Evolutionary conservation across 2,113 vertebrate genomes (phyloP).

Genomic region (Cyprinus carpio): DNA sequence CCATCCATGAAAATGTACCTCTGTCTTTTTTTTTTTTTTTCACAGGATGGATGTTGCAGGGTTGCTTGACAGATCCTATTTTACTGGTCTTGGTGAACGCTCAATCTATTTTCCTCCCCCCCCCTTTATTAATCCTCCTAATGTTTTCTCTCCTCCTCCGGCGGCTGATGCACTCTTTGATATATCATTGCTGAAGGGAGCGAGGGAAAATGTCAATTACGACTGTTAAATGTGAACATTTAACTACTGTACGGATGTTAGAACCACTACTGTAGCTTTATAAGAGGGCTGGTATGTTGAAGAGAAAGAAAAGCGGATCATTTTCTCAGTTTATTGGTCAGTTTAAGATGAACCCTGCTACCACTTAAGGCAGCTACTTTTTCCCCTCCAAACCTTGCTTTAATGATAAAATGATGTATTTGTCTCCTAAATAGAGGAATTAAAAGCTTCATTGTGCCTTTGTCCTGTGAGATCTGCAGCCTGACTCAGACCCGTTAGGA

Average conservation of each 20-base stretch:
- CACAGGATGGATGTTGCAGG: conserved; percentile 31
- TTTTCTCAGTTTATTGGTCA: conserved; percentile 16
- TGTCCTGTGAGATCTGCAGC: conserved; percentile 63
- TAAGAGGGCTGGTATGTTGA: neutral
- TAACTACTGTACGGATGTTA: conserved; percentile 32
- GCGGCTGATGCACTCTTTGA: conserved; percentile 53
- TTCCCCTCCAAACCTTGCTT: neutral
- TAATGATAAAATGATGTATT: conserved; percentile 6
- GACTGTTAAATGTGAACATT: conserved; percentile 39
- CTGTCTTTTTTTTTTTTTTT: conserved; percentile 6
- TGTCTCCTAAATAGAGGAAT: conserved; percentile 14
- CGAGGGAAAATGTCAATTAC: conserved; percentile 45
- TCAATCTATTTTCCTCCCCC: conserved; percentile 52
- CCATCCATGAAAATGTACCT: conserved; percentile 37
- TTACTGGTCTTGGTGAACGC: conserved; percentile 53
- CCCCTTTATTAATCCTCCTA: conserved; percentile 57
- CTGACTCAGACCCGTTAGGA: conserved; percentile 71
- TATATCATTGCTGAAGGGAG: conserved; percentile 57
- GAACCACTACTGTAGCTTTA: conserved; percentile 2
- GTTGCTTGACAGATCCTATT: conserved; percentile 57
- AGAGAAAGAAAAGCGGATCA: conserved; percentile 1
- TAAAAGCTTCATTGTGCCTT: conserved; percentile 5
- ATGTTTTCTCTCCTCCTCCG: conserved; percentile 53
- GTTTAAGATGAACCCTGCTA: conserved; percentile 17
- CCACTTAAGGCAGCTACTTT: neutral